Conservation (phyloP, 2,888 invertebrate genomes). For the Melanchra persicariae region DNA sequence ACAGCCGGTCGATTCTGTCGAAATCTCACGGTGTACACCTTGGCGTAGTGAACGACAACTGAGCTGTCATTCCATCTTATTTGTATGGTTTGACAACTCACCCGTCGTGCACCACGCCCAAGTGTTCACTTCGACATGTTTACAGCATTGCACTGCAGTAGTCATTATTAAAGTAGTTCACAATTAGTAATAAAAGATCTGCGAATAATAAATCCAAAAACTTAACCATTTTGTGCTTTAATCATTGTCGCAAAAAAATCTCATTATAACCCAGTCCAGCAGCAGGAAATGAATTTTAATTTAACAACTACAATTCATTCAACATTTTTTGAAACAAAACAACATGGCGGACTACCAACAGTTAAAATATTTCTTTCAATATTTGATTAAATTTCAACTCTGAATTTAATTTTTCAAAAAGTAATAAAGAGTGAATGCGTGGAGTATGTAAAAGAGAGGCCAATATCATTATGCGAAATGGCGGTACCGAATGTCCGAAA, state of each 20-base stretch:
- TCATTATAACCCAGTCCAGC: not conserved
- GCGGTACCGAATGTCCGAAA: slow-evolving; percentile 76
- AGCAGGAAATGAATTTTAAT: slow-evolving; percentile 38
- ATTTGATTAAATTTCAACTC: slow-evolving; percentile 45
- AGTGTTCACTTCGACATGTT: too few species aligned
- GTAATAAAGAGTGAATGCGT: slow-evolving; percentile 58
- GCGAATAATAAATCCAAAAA: not conserved
- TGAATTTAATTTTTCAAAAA: slow-evolving; percentile 54
- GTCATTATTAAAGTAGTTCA: too few species aligned
- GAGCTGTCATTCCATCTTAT: too few species aligned
- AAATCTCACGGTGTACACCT: too few species aligned
- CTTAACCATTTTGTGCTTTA: not conserved
- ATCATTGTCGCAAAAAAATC: not conserved
- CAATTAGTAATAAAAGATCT: not conserved
- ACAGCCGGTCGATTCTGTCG: too few species aligned
- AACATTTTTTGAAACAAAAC: slow-evolving; percentile 29
- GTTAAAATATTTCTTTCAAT: slow-evolving; percentile 34
- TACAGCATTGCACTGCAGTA: too few species aligned
- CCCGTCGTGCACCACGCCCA: too few species aligned
- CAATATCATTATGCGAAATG: slow-evolving; percentile 82
- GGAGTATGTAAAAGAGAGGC: slow-evolving; percentile 68
- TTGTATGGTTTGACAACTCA: too few species aligned
- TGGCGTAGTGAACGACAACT: too few species aligned
- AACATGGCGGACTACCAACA: slow-evolving; percentile 10
- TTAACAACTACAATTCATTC: slow-evolving; percentile 31